Percentiles rank a stretch among this genome's conserved stretches.
Evolutionary conservation across 2,797 vertebrate genomes (phyloP).

Genomic region (Apogon hyalosoma): DNA sequence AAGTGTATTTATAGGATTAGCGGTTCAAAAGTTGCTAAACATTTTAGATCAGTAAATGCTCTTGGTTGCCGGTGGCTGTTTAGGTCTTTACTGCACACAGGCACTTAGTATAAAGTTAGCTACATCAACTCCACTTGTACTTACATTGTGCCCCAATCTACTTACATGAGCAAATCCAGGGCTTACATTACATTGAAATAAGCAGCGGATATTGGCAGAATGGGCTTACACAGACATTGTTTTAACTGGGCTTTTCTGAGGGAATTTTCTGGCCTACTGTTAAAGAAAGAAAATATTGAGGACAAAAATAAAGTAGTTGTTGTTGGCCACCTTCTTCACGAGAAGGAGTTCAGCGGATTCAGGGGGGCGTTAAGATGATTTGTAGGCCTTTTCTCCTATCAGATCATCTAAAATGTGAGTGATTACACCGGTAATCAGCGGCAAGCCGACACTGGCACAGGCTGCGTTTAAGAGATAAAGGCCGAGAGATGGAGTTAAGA

Average conservation of each 20-base stretch:
- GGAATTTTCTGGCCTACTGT: conserved; percentile 69
- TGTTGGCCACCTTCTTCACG: conserved; percentile 59
- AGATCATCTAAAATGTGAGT: conserved; percentile 83
- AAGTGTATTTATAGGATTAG: no score
- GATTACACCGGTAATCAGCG: conserved; percentile 83
- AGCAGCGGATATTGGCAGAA: conserved; percentile 78
- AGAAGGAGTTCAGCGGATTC: conserved; percentile 66
- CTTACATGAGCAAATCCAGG: conserved; percentile 80
- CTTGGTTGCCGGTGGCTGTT: no score
- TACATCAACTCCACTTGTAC: conserved; percentile 77
- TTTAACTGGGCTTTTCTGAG: conserved; percentile 73
- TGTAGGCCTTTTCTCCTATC: conserved; percentile 80
- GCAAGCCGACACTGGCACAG: conserved; percentile 78
- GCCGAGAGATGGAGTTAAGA: conserved; percentile 66
- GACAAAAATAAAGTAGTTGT: conserved; percentile 74
- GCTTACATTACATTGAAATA: conserved; percentile 81
- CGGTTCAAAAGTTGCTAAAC: no score
- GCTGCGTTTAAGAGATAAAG: conserved; percentile 81
- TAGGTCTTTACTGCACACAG: conserved; percentile 38
- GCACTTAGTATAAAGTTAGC: conserved; percentile 75
- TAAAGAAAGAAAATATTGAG: conserved; percentile 71
- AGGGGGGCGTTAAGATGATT: conserved; percentile 80
- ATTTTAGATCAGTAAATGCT: no score
- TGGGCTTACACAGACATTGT: conserved; percentile 77
- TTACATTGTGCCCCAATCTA: conserved; percentile 82